phyloP scores from a whole-genome alignment of 2,797 vertebrate genomes.

The Podarcis lilfordi region DNA sequence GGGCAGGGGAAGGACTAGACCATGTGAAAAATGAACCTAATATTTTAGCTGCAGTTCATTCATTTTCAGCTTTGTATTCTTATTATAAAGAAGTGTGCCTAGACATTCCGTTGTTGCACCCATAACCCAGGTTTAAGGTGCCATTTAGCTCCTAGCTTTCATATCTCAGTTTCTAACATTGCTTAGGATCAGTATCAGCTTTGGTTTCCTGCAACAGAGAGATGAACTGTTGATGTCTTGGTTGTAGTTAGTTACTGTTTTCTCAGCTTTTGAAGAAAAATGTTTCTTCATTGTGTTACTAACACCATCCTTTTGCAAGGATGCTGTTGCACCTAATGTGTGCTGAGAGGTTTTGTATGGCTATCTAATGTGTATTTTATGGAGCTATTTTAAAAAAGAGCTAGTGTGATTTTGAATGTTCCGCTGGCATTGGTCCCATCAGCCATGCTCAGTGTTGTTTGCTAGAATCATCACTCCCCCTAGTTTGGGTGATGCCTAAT shows the following conservation, averaged over 20 bases:
- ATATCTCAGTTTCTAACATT: too few relatives aligned
- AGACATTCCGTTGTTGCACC: too few relatives aligned
- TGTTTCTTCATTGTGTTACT: not conserved
- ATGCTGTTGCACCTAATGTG: not conserved
- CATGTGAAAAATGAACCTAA: too few relatives aligned
- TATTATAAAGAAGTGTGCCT: too few relatives aligned
- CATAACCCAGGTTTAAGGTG: too few relatives aligned
- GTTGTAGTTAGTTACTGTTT: not conserved
- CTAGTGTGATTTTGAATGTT: not conserved
- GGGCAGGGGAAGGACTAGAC: too few relatives aligned
- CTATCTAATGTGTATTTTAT: not conserved
- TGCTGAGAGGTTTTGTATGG: not conserved
- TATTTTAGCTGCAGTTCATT: too few relatives aligned
- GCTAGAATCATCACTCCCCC: not conserved
- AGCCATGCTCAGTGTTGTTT: not conserved
- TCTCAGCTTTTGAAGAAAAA: not conserved
- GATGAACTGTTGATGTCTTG: not conserved
- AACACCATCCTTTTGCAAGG: not conserved
- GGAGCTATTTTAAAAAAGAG: not conserved
- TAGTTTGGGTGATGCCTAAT: not conserved
- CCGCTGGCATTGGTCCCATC: not conserved
- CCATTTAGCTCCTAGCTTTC: too few relatives aligned
- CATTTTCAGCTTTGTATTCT: too few relatives aligned
- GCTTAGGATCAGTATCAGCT: not conserved
- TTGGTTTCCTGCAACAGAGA: not conserved